phyloP scores from a whole-genome alignment of 2,113 vertebrate species.

The Upupa epops region DNA sequence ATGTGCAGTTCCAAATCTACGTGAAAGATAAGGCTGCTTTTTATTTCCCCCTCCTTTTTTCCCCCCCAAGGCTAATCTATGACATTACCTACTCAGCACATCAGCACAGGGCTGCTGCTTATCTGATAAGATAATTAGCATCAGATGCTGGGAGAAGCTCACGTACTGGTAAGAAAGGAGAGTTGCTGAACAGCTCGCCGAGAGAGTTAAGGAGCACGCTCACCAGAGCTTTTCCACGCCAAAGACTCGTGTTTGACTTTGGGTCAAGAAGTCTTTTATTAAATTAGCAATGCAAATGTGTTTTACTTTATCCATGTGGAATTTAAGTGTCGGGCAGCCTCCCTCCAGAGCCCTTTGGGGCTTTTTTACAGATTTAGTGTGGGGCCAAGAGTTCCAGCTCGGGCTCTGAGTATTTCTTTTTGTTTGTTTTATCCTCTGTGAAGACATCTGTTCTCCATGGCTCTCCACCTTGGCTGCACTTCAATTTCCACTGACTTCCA shows the following conservation, averaged over 20 bases:
- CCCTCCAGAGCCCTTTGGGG: constrained; percentile 32
- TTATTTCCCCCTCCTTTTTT: background rate
- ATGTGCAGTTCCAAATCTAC: constrained; percentile 51
- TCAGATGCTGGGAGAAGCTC: constrained; percentile 48
- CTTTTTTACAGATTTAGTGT: constrained; percentile 8
- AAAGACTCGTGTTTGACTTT: constrained; percentile 16
- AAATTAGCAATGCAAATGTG: constrained; percentile 63
- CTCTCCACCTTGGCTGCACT: constrained; percentile 22
- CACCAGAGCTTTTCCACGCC: constrained; percentile 43
- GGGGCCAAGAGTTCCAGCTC: constrained; percentile 26
- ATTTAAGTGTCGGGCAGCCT: constrained; percentile 39
- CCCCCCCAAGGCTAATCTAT: constrained; percentile 44
- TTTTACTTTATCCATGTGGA: constrained; percentile 47
- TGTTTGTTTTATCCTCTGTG: constrained; percentile 49
- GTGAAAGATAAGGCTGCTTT: constrained; percentile 41
- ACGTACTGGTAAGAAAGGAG: constrained; percentile 31
- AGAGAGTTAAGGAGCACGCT: constrained; percentile 6
- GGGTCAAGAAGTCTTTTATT: constrained; percentile 49
- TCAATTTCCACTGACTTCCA: constrained; percentile 21
- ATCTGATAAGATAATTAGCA: constrained; percentile 68
- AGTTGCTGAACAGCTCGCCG: background rate
- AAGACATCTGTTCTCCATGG: constrained; percentile 46
- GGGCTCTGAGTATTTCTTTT: constrained; percentile 28
- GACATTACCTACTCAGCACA: constrained; percentile 56
- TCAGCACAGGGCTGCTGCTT: constrained; percentile 54